Evolutionary conservation across 2,888 invertebrate species (phyloP), one percentile per base, ranked within the genome.

Genomic region (Glomeris marginata): DNA sequence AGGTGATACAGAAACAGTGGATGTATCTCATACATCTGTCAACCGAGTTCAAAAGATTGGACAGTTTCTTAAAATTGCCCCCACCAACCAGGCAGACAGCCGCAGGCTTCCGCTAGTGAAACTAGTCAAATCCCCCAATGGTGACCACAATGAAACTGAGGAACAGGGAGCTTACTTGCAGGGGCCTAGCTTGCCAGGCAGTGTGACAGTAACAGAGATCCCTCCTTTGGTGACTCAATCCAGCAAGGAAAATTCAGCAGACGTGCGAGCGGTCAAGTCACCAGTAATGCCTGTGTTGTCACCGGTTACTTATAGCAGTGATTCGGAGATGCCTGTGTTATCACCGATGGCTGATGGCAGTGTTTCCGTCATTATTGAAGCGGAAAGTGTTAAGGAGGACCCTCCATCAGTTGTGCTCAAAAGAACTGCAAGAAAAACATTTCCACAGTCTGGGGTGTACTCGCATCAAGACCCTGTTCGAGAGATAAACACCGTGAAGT

Each of bases 231-330:
- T 45, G 34, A 6, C 15, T 22, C 35, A 21, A 16, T 13, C 37
- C 21, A 22, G 13, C 15, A 20, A 37, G 37, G 8, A 10, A 46
- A 35, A 21, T 36, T 10, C n/a, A 11, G 34, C 18, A 1, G 46
- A 46, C 8, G 11, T 35, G 20, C 35, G 46, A 33, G 3, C 20
- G 16, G 33, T 41, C 1, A 33, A n/a, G 3, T 50, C 50, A 13
- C 50, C 50, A 5, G 50, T 45, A 34, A 50, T 50, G 50, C 50
- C 50, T 2, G 13, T 46, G n/a, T 20, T 50, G 45, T 2, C 13
- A 18, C 50, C 50, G 2, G 46, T 46, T 4, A 13, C n/a, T 15
- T 20, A 5, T 16, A 42, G 5, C 4, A 4, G 18, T 8, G 21
- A 46, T 18, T 37, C n/a, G 3, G 3, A 36, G 4, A 36, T 2